Evolutionary conservation across 2,113 vertebrate species (phyloP).

Genomic region (Pollimyrus isidori): DNA sequence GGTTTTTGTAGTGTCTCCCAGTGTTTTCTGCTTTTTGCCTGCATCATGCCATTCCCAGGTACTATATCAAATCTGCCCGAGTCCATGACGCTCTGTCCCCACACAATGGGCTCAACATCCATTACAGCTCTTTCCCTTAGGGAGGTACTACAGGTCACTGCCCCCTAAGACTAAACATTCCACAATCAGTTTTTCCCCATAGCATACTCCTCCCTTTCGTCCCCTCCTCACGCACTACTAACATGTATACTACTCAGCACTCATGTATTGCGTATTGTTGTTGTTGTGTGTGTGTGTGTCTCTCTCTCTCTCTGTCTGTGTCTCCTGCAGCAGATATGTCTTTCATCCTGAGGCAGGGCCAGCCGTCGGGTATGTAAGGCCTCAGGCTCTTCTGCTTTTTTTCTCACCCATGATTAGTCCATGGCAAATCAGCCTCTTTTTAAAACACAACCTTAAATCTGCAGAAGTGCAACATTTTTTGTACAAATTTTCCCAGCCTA

Average conservation of each 20-base stretch:
- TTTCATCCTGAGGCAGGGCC: not conserved
- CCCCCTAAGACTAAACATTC: not conserved
- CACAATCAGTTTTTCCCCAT: not conserved
- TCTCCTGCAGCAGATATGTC: not conserved
- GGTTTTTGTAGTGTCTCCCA: too few species aligned
- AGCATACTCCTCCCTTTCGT: not conserved
- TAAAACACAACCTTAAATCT: not conserved
- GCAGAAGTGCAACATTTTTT: not conserved
- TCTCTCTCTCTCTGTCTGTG: not conserved
- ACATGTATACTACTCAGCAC: not conserved
- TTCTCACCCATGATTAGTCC: not conserved
- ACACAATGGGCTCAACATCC: not conserved
- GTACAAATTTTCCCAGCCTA: not conserved
- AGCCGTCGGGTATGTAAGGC: not conserved
- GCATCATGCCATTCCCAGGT: too few species aligned
- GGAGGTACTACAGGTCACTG: not conserved
- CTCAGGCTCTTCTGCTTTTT: not conserved
- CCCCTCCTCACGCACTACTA: not conserved
- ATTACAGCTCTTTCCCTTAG: not conserved
- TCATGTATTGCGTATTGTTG: not conserved
- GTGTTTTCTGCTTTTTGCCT: too few species aligned
- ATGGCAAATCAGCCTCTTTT: not conserved
- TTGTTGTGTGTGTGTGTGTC: too few species aligned
- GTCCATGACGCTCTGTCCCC: too few species aligned
- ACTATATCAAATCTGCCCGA: too few species aligned